Evolutionary conservation across 2,113 vertebrate species (phyloP), one percentile per base, ranked within the genome.

Genomic region (Apteryx mantelli): DNA sequence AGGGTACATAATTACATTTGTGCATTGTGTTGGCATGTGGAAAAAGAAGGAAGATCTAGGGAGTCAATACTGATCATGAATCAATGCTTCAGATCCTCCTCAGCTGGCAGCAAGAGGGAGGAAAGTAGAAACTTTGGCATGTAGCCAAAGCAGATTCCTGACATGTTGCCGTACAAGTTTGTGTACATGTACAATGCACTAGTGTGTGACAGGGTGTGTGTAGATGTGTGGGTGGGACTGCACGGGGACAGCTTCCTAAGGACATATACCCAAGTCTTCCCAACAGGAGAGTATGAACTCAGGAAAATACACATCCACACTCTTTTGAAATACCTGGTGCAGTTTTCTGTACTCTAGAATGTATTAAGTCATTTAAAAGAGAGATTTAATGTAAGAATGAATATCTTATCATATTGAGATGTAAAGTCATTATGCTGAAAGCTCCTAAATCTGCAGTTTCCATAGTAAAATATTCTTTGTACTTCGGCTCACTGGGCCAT

Each of bases 401-500:
- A 63, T 77, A 18, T 65, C 30, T 85, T 84, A 66, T 50, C 4
- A 1, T 88, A 38, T 82, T 95, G 55, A 78, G 30, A 69, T 13
- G 7, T 70, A 32, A 91, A 88, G 34, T 63, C 14, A 25, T 69
- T 93, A 65, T 5, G 5, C 28, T 63, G 21, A 95, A 94, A 91
- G 21, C 28, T 92, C 66, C 66, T 95, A 83, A 93, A 82, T 91
- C 70, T 74, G 28, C 32, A 52, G 4, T 97, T 94, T 95, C 74
- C 28, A 9, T 71, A 61, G 38, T 48, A 88, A 92, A 94, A 77
- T 74, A 52, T 73, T 93, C 26, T 32, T 82, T 80, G 11, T 74
- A 69, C 50, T 96, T 88, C 61, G 89, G 70, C 40, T 95, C 58
- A 79, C 86, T 89, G 44, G 52, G 64, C 58, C 46, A 32, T 89